Conservation (phyloP, 1,140 invertebrate species). For the Cyclina sinensis region DNA sequence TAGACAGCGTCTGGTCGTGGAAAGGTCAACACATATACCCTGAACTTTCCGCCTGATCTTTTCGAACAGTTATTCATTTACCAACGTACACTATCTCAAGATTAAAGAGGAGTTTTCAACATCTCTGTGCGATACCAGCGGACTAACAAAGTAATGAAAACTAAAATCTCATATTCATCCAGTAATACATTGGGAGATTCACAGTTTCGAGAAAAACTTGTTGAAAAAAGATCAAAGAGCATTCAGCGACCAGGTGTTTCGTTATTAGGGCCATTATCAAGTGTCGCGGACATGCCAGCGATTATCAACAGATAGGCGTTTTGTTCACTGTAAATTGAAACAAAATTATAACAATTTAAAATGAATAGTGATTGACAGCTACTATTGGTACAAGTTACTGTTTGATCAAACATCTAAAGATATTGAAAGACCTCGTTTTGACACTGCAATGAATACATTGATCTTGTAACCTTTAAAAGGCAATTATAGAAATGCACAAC, state of each 20-base stretch:
- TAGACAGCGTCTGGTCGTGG: too few species aligned
- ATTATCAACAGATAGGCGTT: conserved; percentile 36
- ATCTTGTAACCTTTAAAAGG: conserved; percentile 11
- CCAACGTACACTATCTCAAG: too few species aligned
- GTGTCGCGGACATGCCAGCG: neutral
- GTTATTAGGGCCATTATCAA: conserved; percentile 34
- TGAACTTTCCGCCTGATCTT: too few species aligned
- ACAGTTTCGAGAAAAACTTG: conserved; percentile 9
- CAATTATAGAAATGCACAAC: neutral
- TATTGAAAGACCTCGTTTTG: conserved; percentile 24
- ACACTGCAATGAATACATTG: conserved; percentile 8
- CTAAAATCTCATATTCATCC: neutral
- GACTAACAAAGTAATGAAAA: too few species aligned
- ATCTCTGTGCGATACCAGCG: too few species aligned
- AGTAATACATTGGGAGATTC: neutral
- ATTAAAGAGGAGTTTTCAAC: too few species aligned
- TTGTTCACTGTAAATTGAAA: conserved; percentile 56
- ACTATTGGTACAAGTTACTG: conserved; percentile 28
- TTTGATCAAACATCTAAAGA: conserved; percentile 23
- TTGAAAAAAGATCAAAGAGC: conserved; percentile 35
- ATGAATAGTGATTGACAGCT: conserved; percentile 31
- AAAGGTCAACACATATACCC: too few species aligned
- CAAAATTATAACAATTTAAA: conserved; percentile 31
- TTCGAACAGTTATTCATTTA: too few species aligned
- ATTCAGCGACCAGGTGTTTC: conserved; percentile 4